phyloP scores from a whole-genome alignment of 2,888 invertebrate species.

The Pecten maximus region DNA sequence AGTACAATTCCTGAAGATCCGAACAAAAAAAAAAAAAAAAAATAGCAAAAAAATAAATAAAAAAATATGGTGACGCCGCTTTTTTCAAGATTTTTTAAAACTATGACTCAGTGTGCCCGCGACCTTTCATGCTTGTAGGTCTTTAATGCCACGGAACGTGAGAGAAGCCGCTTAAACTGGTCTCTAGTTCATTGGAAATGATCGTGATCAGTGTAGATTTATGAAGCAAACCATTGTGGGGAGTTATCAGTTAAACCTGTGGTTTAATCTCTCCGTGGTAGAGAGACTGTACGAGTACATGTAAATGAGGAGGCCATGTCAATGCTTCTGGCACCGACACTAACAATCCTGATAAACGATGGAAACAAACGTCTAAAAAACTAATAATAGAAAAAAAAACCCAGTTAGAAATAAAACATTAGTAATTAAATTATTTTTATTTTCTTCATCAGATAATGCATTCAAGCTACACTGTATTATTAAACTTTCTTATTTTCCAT shows the following conservation, averaged over 20 bases:
- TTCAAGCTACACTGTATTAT: no score
- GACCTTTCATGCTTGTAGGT: conserved; percentile 21
- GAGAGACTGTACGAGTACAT: not conserved
- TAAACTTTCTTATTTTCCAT: no score
- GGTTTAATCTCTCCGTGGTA: not conserved
- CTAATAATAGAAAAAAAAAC: no score
- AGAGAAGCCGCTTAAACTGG: not conserved
- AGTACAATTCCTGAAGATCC: not conserved
- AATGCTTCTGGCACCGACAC: not conserved
- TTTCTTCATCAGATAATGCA: no score
- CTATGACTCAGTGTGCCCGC: not conserved
- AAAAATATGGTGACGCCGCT: not conserved
- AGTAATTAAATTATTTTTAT: no score
- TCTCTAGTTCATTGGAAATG: not conserved
- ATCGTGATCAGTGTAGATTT: conserved; percentile 3
- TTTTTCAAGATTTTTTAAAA: not conserved
- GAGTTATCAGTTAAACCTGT: not conserved
- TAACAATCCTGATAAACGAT: not conserved
- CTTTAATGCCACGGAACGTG: not conserved
- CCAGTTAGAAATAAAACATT: no score
- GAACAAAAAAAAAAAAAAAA: not conserved
- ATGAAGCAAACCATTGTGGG: not conserved
- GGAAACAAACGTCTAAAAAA: not conserved
- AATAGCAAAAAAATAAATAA: not conserved
- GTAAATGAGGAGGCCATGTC: not conserved